Conservation (phyloP, 2,113 vertebrate genomes). For the Pachypanchax playfairii region DNA sequence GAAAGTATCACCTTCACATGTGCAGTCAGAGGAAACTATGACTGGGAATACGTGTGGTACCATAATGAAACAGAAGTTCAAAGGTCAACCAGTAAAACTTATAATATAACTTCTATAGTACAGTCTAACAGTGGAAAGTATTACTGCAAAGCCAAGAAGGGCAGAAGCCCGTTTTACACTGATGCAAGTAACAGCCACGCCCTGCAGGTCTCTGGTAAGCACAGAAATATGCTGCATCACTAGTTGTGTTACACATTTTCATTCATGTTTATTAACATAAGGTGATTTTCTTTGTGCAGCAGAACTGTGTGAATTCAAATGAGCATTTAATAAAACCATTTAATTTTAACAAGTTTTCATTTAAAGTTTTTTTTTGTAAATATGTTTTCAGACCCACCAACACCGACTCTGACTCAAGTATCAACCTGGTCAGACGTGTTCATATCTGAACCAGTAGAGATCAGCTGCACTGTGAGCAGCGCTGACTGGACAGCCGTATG, state of each 20-base stretch:
- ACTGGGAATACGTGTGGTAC: constrained; percentile 18
- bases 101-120: background rate
- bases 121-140: background rate
- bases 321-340: no score
- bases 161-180: background rate
- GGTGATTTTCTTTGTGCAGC: no score
- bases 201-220: constrained; percentile 9
- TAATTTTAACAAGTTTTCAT: no score
- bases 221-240: background rate
- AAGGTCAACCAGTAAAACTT: background rate
- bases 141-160: constrained; percentile 7
- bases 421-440: constrained; percentile 49
- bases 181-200: background rate
- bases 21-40: background rate
- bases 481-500: constrained; percentile 41
- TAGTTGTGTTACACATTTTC: background rate
- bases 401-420: constrained; percentile 7
- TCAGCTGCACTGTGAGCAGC: background rate
- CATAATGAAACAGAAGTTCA: background rate
- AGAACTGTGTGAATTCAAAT: no score
- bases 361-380: background rate
- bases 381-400: constrained; percentile 47
- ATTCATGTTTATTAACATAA: no score
- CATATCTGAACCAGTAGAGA: constrained; percentile 19
- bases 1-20: constrained; percentile 6